Evolutionary conservation across 2,888 invertebrate species (phyloP), one percentile per base, ranked within the genome.

Genomic region (Oasisia sp.): DNA sequence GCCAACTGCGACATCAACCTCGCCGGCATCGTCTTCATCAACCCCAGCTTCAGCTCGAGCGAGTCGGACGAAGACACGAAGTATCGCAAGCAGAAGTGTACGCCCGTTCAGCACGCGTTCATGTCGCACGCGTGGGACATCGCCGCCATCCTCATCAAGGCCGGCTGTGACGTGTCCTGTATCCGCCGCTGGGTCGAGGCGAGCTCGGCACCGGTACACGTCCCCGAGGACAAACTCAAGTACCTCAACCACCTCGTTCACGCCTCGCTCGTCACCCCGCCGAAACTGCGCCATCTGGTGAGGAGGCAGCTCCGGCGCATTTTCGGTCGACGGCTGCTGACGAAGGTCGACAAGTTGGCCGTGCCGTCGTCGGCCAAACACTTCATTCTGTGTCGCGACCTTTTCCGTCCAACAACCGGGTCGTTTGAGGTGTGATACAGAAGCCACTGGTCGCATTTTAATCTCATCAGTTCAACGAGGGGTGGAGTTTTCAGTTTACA

Each of bases 1-100:
- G 92, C 92, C 58, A 94, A 94, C 92, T 93, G 93, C 91, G 93
- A 94, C 92, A 92, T 94, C n/a, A 92, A 94, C 92, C 92, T 93
- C 32, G 50, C 93, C 8, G 94, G 93, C 5, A 91, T 93, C 19
- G 94, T 93, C n/a, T 93, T 91, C 92, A 92, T 90, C 45, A 93
- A 93, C 27, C 91, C 93, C 32, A 92, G 91, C 58, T 74, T 74
- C 89, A 93, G 93, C 92, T 93, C 93, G 11, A 92, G 92, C 91
- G 93, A 93, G 32, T 92, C 93, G 11, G 94, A 94, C 38, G 92
- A 93, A 12, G 94, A 93, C 32, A 56, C 89, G 11, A 92, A 92
- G 32, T 91, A 91, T 32, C 91, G 92, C 56, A 93, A 92, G 90
- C 92, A 93, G 89, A 92, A 91, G 14, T 92, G 92, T 56, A 56